Base-by-base conservation (phyloP, 2,113 vertebrate species). In the Chroicocephalus ridibundus region DNA sequence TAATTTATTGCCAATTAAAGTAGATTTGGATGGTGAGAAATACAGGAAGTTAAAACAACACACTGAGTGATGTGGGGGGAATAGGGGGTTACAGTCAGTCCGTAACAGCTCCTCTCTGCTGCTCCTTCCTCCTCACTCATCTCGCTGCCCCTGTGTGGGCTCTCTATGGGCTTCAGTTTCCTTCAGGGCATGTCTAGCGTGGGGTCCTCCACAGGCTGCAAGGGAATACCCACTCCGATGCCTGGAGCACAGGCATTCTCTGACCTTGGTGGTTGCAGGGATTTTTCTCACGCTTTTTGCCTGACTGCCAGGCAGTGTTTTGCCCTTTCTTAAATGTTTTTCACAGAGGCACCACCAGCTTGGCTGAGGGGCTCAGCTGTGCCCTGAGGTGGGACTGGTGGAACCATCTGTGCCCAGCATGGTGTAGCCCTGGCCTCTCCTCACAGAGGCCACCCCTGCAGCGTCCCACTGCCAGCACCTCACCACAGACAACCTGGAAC, bases 301-400 rank as follows among this genome's bases (percentile, higher is more conserved):
- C 26, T 78, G 10, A 7, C 40, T 62, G 42, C 32, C 47, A n/a
- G 36, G 12, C 14, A 36, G 20, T 8, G 16, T 58, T 83, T 83
- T 88, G 16, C 17, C 24, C 13, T 36, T 58, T 78, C 14, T 74
- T 49, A 29, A 19, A 5, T 36, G 5, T 61, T 22, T 66, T 34
- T 17, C 25, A 42, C 42, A 40, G 55, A 14, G 52, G 38, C 16
- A 16, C 22, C 44, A 52, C 9, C 17, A 32, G 6, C 11, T 52
- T 44, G 38, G 31, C n/a, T 4, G 16, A 11, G 17, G 46, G 40
- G 34, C 61, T 60, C 22, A 24, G 55, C 29, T 13, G 16, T 36
- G 46, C 58, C 29, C 2, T 0, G n/a, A 7, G 25, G 22, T 11
- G 47, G 42, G 27, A 27, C 46, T 9, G 6, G 6, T 7, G 7